Conservation (phyloP, 2,797 vertebrate genomes). For the Gephyroberyx darwinii region DNA sequence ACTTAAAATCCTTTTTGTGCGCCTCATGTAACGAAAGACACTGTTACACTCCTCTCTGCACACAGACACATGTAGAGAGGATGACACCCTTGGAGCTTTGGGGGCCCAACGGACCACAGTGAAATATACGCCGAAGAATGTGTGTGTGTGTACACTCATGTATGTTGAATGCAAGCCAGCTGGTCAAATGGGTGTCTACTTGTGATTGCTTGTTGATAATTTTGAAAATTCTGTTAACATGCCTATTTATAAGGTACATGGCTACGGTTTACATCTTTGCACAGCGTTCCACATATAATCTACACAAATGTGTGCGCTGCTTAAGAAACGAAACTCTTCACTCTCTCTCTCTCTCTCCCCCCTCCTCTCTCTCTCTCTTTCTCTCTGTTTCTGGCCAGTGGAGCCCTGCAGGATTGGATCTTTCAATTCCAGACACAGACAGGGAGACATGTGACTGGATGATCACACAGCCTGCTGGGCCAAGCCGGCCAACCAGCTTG, state of each 20-base stretch:
- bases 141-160: slow-evolving; percentile 40
- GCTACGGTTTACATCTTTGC: slow-evolving; percentile 20
- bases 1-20: slow-evolving; percentile 23
- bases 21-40: slow-evolving; percentile 19
- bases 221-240: slow-evolving; percentile 47
- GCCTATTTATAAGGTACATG: slow-evolving; percentile 24
- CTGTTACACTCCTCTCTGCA: slow-evolving; percentile 24
- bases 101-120: slow-evolving; percentile 68
- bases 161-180: slow-evolving; percentile 53
- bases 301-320: slow-evolving; percentile 11
- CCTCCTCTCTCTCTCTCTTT: not conserved
- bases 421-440: slow-evolving; percentile 54
- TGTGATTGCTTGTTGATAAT: slow-evolving; percentile 21
- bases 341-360: slow-evolving; percentile 13
- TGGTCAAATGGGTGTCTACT: slow-evolving; percentile 50
- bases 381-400: slow-evolving; percentile 34
- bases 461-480: slow-evolving; percentile 69
- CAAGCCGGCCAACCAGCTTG: slow-evolving; percentile 39
- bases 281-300: slow-evolving; percentile 15
- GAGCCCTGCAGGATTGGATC: slow-evolving; percentile 45
- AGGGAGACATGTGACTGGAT: slow-evolving; percentile 76
- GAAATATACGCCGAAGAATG: slow-evolving; percentile 29
- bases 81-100: slow-evolving; percentile 65
- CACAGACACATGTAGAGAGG: slow-evolving; percentile 21
- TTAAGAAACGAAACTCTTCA: slow-evolving; percentile 29